Evolutionary conservation across 2,797 vertebrate species (phyloP).

Genomic region (Gadopsis marmoratus): DNA sequence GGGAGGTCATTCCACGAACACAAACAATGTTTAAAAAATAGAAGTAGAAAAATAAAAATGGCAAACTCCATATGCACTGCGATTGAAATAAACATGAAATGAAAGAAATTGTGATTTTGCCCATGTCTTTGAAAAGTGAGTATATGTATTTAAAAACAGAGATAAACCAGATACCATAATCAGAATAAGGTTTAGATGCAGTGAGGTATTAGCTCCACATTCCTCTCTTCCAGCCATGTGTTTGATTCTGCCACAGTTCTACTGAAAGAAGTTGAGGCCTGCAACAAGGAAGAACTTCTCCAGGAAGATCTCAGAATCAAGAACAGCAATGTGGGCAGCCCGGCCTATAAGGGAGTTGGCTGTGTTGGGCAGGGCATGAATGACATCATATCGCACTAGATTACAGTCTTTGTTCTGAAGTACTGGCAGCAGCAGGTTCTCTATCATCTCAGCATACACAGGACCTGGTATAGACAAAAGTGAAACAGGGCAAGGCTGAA

Average conservation of each 20-base stretch:
- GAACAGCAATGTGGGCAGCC: slow-evolving; percentile 98
- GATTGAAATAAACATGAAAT: slow-evolving; percentile 57
- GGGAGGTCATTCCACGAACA: slow-evolving; percentile 51
- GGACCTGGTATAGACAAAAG: slow-evolving; percentile 85
- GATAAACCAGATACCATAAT: slow-evolving; percentile 84
- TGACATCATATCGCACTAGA: slow-evolving; percentile 97
- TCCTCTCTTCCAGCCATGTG: slow-evolving; percentile 59
- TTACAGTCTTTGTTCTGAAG: slow-evolving; percentile 97
- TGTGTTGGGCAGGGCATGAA: slow-evolving; percentile 98
- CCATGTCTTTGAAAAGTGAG: slow-evolving; percentile 88
- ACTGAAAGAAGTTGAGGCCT: slow-evolving; percentile 98
- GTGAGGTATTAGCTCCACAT: slow-evolving; percentile 94
- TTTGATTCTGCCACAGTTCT: slow-evolving; percentile 65
- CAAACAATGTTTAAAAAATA: slow-evolving; percentile 59
- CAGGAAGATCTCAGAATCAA: slow-evolving; percentile 99
- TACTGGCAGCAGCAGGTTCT: slow-evolving; percentile 96
- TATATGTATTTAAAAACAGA: slow-evolving; percentile 86
- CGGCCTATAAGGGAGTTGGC: slow-evolving; percentile 98
- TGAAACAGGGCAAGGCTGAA: neutral
- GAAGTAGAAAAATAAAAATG: slow-evolving; percentile 82
- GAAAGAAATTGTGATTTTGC: slow-evolving; percentile 84
- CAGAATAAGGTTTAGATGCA: slow-evolving; percentile 86
- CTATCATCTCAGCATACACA: slow-evolving; percentile 99
- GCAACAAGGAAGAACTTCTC: slow-evolving; percentile 99
- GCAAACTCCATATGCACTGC: slow-evolving; percentile 51